These are phyloP conservation scores for Apodemia zela DNA, from an alignment of 2,888 invertebrate genomes.

Conservation along the genomic window DNA sequence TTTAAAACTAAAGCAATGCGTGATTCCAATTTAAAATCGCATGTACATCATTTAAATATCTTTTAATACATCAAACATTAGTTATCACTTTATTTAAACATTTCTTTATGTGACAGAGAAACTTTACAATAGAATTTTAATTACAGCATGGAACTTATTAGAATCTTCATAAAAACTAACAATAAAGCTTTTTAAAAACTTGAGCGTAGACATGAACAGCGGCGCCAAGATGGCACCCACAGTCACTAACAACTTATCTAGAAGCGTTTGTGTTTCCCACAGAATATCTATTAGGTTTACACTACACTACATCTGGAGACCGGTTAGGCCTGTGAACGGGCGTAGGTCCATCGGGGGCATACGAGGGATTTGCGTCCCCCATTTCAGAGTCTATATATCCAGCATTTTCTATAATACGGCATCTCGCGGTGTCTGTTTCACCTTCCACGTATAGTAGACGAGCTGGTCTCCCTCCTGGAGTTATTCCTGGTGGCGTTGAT, in stretches of 20 bases:
- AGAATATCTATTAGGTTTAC: slow-evolving; percentile 52
- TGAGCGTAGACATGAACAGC: slow-evolving; percentile 72
- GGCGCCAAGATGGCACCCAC: slow-evolving; percentile 69
- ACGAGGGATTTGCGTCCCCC: slow-evolving; percentile 69
- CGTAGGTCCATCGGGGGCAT: slow-evolving; percentile 68
- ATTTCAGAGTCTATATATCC: slow-evolving; percentile 67
- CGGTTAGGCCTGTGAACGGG: slow-evolving; percentile 60
- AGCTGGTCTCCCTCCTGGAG: slow-evolving; percentile 65
- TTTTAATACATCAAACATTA: slow-evolving; percentile 70
- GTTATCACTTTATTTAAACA: slow-evolving; percentile 55
- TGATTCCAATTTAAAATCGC: background rate
- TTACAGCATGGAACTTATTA: slow-evolving; percentile 69
- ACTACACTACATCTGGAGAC: slow-evolving; percentile 33
- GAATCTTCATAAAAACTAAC: slow-evolving; percentile 69
- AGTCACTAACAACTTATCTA: slow-evolving; percentile 71
- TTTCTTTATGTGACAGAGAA: slow-evolving; percentile 57
- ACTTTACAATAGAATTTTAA: slow-evolving; percentile 51
- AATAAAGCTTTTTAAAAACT: slow-evolving; percentile 74
- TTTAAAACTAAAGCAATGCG: background rate
- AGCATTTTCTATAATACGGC: slow-evolving; percentile 74
- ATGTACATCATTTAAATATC: slow-evolving; percentile 36
- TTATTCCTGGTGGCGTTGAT: slow-evolving; percentile 53
- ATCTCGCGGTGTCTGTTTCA: slow-evolving; percentile 55
- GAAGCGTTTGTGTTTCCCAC: slow-evolving; percentile 78
- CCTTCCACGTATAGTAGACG: slow-evolving; percentile 62